Percentiles rank a stretch among this genome's conserved stretches.
phyloP scores from a whole-genome alignment of 2,113 vertebrate genomes.

The Myocastor coypus region DNA sequence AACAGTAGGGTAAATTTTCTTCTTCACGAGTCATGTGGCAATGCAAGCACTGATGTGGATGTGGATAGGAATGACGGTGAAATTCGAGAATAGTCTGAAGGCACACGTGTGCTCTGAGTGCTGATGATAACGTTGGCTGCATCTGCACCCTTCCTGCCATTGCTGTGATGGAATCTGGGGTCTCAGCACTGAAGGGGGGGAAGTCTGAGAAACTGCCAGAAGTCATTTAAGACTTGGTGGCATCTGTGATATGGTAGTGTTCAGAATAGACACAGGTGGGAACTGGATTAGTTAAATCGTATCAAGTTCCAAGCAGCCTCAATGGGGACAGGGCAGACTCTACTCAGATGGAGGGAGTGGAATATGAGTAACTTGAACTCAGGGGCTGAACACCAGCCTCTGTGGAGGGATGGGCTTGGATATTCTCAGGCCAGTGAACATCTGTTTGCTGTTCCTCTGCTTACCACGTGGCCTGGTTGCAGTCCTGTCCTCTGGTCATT shows the following conservation, averaged over 20 bases:
- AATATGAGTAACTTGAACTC: conserved; percentile 6
- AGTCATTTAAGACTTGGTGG: conserved; percentile 48
- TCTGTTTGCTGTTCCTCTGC: not conserved
- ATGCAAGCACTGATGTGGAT: not conserved
- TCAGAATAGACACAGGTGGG: conserved; percentile 34
- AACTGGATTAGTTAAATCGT: conserved; percentile 58
- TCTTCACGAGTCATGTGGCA: not conserved
- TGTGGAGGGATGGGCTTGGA: not conserved
- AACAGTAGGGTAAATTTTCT: not conserved
- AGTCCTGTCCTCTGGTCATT: not conserved
- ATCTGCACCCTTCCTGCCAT: not conserved
- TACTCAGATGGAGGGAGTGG: conserved; percentile 49
- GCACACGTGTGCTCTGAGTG: not conserved
- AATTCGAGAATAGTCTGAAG: conserved; percentile 18
- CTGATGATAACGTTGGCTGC: not conserved
- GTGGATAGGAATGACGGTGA: conserved; percentile 15
- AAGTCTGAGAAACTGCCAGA: conserved; percentile 28
- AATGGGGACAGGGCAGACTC: not conserved
- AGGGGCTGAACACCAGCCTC: not conserved
- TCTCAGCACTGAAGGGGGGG: not conserved
- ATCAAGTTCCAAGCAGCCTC: conserved; percentile 24
- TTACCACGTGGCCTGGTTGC: not conserved
- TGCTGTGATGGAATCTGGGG: not conserved
- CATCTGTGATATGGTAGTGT: conserved; percentile 51
- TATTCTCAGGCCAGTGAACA: not conserved